Base-by-base conservation (phyloP, 2,797 vertebrate genomes). In the Pseudomugil gertrudae region DNA sequence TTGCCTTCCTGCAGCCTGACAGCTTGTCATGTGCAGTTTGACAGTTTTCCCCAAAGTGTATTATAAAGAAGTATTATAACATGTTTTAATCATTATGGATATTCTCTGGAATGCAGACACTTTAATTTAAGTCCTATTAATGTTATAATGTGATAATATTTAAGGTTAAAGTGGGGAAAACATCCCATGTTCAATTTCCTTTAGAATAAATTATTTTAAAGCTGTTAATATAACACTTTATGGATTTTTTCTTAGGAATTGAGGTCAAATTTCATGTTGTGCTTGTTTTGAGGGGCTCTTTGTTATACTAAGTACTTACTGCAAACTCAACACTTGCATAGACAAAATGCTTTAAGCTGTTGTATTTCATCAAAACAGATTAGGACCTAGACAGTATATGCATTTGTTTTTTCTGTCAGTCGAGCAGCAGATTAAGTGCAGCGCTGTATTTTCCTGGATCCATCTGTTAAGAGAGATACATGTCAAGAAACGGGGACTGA, bases 371-470 rank as follows among this genome's bases (percentile, higher is more conserved):
- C 57, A n/a, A 75, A 69, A 65, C 72, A 79, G 79, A 83, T 88
- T 74, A 88, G 7, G 33, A 58, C 56, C 38, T 13, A n/a, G 59
- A 61, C 51, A 50, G 73, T 82, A 64, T 72, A 68, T 61, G 59
- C 54, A 62, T 56, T 63, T 74, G 66, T 58, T 75, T 77, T 80
- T 33, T 78, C 35, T 29, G 26, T 70, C 48, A 83, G 67, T 76
- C 64, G 77, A 84, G 63, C 85, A 84, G 79, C 80, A 91, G 92
- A 93, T 94, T 93, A 93, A 73, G 26, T 72, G 56, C 33, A 63
- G 81, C 90, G 83, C 77, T 74, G 71, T 83, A 87, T 91, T 89
- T 84, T 87, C 78, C 66, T 70, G 84, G 79, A 66, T 84, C 91
- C 91, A 90, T 94, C 91, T 92, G 91, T 89, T 88, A 59, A 85